Base-by-base conservation (phyloP, 2,888 invertebrate species). In the Diarsia brunnea region DNA sequence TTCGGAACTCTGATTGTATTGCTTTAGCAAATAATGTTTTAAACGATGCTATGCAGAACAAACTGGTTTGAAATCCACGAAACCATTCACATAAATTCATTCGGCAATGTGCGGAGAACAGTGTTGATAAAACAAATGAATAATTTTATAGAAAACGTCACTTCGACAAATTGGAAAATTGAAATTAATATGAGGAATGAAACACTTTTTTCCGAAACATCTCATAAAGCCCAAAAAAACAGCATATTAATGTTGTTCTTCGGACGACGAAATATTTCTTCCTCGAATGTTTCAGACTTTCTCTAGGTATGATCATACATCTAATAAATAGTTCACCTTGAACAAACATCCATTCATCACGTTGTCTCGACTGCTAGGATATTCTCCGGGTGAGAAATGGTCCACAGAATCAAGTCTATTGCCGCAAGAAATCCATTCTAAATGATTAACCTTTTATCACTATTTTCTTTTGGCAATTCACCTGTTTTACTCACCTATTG, bases 371-470 rank as follows among this genome's bases (percentile, higher is more conserved):
- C 77, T 76, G 87, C 81, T 64, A 75, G 86, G 89, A 79, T 92
- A 92, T 92, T 90, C 84, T 87, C 84, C 74, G 84, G 86, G 75
- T 89, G 91, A 92, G 86, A 91, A 93, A 93, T 92, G 87, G 76
- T 87, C 84, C 79, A 81, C 81, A 87, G 87, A 89, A 92, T 91
- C 89, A 85, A 89, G 88, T 92, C 88, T 93, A 92, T 92, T 92
- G 90, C 91, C 91, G 90, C 90, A 90, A 89, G 89, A 82, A 91
- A 92, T 91, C 90, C 88, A 91, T 93, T 92, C 90, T 86, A 87
- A 90, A 92, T 93, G 91, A 93, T 93, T 92, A 92, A 92, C 90
- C 89, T 91, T 92, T 91, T 91, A 91, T 89, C 88, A 87, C 84
- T 90, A 88, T 90, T 92, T 91, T 89, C 84, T 87, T 90, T 90